Conservation (phyloP, 2,888 invertebrate species). For the Ferrisia virgata region DNA sequence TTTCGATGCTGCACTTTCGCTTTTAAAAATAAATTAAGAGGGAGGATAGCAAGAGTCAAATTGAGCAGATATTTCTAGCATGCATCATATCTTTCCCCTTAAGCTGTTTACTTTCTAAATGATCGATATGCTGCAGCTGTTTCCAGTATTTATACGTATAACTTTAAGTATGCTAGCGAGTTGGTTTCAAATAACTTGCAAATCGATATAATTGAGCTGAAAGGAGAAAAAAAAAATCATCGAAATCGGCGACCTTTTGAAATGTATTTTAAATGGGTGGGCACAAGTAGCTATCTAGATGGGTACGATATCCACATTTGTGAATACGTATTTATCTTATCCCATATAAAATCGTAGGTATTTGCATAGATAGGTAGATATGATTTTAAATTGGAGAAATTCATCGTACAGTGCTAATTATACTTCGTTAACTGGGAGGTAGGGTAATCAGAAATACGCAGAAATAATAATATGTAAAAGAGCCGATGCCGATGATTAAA, state of each 20-base stretch:
- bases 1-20: not conserved
- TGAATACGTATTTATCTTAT: not conserved
- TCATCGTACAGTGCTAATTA: not conserved
- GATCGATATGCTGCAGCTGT: not conserved
- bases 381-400: not conserved
- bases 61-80: not conserved
- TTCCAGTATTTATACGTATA: no score
- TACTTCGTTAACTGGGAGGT: not conserved
- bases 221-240: not conserved
- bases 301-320: no score
- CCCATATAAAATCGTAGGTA: not conserved
- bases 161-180: not conserved
- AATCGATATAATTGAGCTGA: not conserved
- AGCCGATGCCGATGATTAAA: not conserved
- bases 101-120: not conserved
- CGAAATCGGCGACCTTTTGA: not conserved
- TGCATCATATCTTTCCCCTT: not conserved
- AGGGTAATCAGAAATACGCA: no score
- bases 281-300: no score
- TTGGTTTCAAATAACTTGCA: no score
- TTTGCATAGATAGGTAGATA: no score
- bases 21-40: not conserved
- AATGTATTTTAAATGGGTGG: no score
- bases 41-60: not conserved
- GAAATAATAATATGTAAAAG: not conserved